Conservation (phyloP, 2,113 vertebrate genomes). For the Furnarius figulus region DNA sequence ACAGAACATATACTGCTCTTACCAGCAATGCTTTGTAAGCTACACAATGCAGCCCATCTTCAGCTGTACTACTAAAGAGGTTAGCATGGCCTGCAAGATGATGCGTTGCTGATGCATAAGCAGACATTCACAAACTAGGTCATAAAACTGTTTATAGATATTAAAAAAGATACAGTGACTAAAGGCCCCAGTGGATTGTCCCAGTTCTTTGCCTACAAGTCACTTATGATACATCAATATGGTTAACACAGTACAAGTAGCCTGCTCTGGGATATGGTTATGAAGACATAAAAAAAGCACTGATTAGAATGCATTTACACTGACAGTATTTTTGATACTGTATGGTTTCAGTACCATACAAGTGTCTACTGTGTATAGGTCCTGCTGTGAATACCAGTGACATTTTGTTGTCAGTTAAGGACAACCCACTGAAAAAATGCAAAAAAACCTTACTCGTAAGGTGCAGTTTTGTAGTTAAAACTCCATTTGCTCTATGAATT, state of each 20-base stretch:
- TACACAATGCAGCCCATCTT: not conserved
- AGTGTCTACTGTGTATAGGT: not conserved
- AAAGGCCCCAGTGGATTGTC: not conserved
- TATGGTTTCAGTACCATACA: not conserved
- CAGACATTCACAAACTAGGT: not conserved
- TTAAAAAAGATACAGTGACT: conserved; percentile 13
- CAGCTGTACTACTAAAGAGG: not conserved
- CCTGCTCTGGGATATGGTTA: not conserved
- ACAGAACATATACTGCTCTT: not conserved
- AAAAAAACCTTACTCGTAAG: not conserved
- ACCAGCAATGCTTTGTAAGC: not conserved
- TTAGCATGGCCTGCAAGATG: not conserved
- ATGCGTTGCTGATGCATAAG: not conserved
- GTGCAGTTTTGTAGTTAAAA: not conserved
- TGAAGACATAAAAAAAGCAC: not conserved
- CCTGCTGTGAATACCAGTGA: not conserved
- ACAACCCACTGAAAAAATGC: not conserved
- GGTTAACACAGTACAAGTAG: not conserved
- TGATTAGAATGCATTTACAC: not conserved
- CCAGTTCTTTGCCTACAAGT: not conserved
- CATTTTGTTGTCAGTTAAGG: not conserved
- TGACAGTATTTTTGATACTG: not conserved
- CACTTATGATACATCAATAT: not conserved
- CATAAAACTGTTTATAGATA: not conserved
- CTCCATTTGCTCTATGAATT: not conserved